Percentiles rank a stretch among this genome's conserved stretches.
These are phyloP conservation scores for Bubo scandiacus DNA, from an alignment of 2,113 vertebrate genomes.

Conservation along the genomic window DNA sequence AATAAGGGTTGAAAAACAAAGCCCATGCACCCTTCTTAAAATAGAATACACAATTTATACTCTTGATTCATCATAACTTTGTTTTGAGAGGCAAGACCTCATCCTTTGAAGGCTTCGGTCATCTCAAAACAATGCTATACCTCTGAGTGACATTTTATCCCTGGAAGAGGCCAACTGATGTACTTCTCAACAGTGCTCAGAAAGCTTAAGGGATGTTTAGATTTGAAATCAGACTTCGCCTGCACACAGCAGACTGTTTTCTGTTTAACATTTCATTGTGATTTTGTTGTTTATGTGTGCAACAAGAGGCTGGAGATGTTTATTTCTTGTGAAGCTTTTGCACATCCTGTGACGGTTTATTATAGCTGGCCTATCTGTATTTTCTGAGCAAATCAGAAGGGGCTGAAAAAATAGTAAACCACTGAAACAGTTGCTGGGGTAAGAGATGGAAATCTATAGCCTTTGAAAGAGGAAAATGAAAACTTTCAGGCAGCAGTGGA, in stretches of 20 bases:
- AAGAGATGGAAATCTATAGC: slow-evolving; percentile 22
- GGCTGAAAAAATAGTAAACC: slow-evolving; percentile 5
- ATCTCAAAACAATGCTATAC: not conserved
- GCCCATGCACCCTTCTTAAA: not conserved
- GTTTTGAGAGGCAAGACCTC: not conserved
- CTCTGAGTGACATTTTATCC: not conserved
- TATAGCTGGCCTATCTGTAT: not conserved
- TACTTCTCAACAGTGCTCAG: not conserved
- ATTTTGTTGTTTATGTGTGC: not conserved
- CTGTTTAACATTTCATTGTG: not conserved
- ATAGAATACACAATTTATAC: not conserved
- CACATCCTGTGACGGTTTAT: not conserved
- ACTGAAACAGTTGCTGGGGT: not conserved
- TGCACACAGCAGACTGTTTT: not conserved
- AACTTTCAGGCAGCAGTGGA: slow-evolving; percentile 6
- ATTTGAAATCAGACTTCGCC: not conserved
- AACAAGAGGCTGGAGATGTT: not conserved
- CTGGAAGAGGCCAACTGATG: not conserved
- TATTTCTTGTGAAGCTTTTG: not conserved
- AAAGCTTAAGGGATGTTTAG: not conserved
- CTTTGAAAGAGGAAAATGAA: slow-evolving; percentile 38
- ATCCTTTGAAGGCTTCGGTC: not conserved
- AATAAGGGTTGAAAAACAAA: not conserved
- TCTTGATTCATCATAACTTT: not conserved
- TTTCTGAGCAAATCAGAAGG: slow-evolving; percentile 7